Percentiles rank a stretch among this genome's conserved stretches.
Evolutionary conservation across 2,113 vertebrate species (phyloP).

Genomic region (Bos taurus): ARS-UCD2.0 NC_037355.1:12679501-12680000

Average conservation of each 20-base stretch:
- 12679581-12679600: neutral
- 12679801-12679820: neutral
- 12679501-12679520: neutral
- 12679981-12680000: neutral
- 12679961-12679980: neutral
- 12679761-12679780: neutral
- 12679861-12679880: neutral
- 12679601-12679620: neutral
- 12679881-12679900: neutral
- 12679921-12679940: neutral
- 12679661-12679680: neutral
- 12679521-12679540: neutral
- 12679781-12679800: neutral
- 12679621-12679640: neutral
- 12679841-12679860: too few species aligned
- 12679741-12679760: neutral
- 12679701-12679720: neutral
- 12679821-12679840: neutral
- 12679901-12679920: neutral
- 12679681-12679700: neutral
- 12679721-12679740: neutral
- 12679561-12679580: neutral
- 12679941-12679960: neutral
- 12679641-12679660: neutral
- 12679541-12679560: neutral